These are phyloP conservation scores for Monoplex corrugatus DNA, from an alignment of 2,888 invertebrate species.

Conservation along the genomic window DNA sequence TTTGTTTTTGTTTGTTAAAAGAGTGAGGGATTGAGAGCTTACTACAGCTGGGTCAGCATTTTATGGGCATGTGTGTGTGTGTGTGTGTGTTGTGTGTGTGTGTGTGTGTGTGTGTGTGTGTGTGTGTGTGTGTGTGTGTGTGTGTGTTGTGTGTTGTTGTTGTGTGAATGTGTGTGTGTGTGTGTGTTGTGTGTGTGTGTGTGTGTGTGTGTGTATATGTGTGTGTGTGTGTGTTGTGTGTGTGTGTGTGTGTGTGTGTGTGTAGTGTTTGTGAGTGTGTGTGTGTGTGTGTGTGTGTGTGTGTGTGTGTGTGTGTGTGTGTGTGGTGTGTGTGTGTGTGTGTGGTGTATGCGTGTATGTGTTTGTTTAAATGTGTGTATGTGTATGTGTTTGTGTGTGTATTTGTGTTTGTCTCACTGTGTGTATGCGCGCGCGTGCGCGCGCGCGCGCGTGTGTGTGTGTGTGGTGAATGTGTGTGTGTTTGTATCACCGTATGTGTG, in stretches of 20 bases:
- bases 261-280: not conserved
- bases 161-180: too few species aligned
- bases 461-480: not conserved
- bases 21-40: too few species aligned
- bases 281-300: not conserved
- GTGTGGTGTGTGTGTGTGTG: constrained; percentile 22
- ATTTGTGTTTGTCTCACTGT: too few species aligned
- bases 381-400: too few species aligned
- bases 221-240: not conserved
- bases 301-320: constrained; percentile 21
- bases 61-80: too few species aligned
- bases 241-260: not conserved
- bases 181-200: constrained; percentile 6
- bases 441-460: too few species aligned
- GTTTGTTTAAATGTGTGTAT: too few species aligned
- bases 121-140: constrained; percentile 3
- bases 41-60: too few species aligned
- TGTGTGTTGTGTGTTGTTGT: not conserved
- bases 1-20: too few species aligned
- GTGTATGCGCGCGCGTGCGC: too few species aligned
- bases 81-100: too few species aligned
- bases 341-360: not conserved
- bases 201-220: constrained; percentile 13
- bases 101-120: not conserved
- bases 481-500: not conserved